These are phyloP conservation scores for Achatina immaculata DNA, from an alignment of 1,140 invertebrate genomes.

Conservation along the genomic window DNA sequence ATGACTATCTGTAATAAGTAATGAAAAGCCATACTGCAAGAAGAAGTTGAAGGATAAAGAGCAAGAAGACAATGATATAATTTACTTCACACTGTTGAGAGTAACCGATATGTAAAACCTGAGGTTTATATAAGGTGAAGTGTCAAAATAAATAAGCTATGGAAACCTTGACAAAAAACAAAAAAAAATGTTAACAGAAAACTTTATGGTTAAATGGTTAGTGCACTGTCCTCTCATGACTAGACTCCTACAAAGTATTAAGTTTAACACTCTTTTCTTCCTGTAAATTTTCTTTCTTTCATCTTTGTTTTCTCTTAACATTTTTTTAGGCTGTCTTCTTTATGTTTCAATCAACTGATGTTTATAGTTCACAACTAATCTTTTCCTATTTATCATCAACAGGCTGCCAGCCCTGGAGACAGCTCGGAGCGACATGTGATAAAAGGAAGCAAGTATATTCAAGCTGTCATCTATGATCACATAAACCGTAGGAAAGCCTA, in stretches of 20 bases:
- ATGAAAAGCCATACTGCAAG: no score
- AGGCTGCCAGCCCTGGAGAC: slow-evolving; percentile 70
- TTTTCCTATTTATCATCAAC: background rate
- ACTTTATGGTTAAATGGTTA: no score
- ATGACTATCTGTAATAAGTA: no score
- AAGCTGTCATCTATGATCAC: slow-evolving; percentile 72
- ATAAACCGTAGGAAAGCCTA: slow-evolving; percentile 71
- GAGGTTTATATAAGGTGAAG: no score
- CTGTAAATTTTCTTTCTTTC: background rate
- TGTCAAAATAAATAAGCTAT: no score
- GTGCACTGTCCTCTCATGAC: background rate
- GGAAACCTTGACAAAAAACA: no score
- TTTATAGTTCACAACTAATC: background rate
- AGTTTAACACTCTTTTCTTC: background rate
- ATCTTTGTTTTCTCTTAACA: background rate
- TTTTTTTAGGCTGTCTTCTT: background rate
- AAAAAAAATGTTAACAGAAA: no score
- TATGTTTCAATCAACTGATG: background rate
- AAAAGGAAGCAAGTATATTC: slow-evolving; percentile 66
- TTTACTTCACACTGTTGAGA: no score
- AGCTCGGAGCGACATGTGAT: slow-evolving; percentile 69
- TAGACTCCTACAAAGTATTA: background rate
- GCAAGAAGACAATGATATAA: no score
- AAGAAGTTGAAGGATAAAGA: no score
- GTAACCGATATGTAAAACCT: no score